Base-by-base conservation (phyloP, 2,113 vertebrate species). In the Bambusicola thoracicus region DNA sequence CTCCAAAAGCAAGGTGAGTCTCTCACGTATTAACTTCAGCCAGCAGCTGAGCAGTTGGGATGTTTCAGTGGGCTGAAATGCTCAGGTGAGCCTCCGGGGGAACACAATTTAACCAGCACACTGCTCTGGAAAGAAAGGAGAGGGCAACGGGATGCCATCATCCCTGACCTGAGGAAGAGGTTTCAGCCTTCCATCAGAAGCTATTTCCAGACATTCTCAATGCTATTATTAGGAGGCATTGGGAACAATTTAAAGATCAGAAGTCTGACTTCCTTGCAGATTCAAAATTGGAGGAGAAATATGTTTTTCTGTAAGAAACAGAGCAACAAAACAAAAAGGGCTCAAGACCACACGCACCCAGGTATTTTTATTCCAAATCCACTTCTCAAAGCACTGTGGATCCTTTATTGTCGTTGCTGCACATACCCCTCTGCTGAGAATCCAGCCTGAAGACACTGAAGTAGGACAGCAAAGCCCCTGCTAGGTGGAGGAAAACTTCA, bases 201-300 rank as follows among this genome's bases (percentile, higher is more conserved):
- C 68, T 77, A 91, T 85, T 96, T 92, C 48, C 81, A 94, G 76
- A 70, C 75, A 92, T 89, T 18, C 40, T 24, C 48, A 81, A 81
- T 87, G 84, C 53, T 95, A 78, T 87, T 84, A 94, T 82, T 82
- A 92, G 58, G 67, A 82, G 4, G 41, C 10, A 77, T 38, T 22
- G 17, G 53, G 56, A 93, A 91, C 72, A 91, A 89, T 93, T 85
- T 93, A 69, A 87, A 96, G 59, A 94, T 74, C 75, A 63, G 59
- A 94, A 90, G 27, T 55, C 58, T 59, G 18, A 41, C 85, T 91
- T 87, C 29, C 66, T 48, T 40, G 29, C 27, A 10, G 4, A 83
- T 75, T 82, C 29, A 77, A 73, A 91, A 81, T 3, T 43, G n/a
- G 5, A 40, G 15, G 7, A 34, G 44, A 36, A 9, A 9, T 32